Conservation (phyloP, 2,113 vertebrate genomes). For the Xenopus borealis region DNA sequence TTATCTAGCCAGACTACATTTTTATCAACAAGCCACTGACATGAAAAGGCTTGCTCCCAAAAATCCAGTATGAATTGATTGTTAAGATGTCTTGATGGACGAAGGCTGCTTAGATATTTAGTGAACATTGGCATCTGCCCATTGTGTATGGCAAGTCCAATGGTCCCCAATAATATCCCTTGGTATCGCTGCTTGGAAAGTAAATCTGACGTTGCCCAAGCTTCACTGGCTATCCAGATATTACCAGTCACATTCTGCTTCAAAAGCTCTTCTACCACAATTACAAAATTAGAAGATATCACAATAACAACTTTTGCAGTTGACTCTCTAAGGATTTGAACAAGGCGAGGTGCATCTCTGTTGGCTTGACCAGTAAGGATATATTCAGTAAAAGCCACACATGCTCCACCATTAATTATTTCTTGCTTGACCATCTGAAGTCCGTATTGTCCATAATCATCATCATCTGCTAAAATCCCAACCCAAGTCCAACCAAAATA, state of each 20-base stretch:
- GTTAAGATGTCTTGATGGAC: neutral
- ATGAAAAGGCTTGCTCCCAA: neutral
- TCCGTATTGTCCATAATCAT: constrained; percentile 20
- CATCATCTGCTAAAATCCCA: constrained; percentile 23
- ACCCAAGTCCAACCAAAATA: constrained; percentile 47
- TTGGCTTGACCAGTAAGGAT: constrained; percentile 2
- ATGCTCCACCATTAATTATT: constrained; percentile 23
- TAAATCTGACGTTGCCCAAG: neutral
- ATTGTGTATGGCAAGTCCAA: constrained; percentile 2
- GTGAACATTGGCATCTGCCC: neutral
- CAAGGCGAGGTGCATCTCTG: neutral
- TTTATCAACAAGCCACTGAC: neutral
- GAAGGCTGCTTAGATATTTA: neutral
- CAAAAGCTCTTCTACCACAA: neutral
- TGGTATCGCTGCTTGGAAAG: neutral
- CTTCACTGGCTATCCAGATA: constrained; percentile 23
- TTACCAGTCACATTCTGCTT: constrained; percentile 12
- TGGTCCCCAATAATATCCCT: neutral
- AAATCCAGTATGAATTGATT: neutral
- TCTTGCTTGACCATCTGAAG: constrained; percentile 20
- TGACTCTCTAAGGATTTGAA: constrained; percentile 3
- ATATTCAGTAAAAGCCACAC: constrained; percentile 35
- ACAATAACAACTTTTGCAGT: constrained; percentile 20
- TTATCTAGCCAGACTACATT: too few species aligned
- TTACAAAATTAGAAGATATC: neutral